Percentiles rank a stretch among this genome's conserved stretches.
phyloP scores from a whole-genome alignment of 2,113 vertebrate genomes.

The Rutilus rutilus region DNA sequence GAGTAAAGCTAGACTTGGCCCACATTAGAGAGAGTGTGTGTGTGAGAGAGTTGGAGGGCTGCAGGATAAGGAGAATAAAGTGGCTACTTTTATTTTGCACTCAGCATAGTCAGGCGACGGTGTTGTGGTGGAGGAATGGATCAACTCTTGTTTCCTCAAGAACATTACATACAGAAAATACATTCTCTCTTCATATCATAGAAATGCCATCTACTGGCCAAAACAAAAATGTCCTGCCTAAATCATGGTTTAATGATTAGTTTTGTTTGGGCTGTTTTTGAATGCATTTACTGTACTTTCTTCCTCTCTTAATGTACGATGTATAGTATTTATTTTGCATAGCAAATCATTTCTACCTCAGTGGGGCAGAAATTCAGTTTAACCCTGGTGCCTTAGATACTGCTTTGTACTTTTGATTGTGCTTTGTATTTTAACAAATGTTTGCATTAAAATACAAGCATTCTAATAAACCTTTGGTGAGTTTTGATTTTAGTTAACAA shows the following conservation, averaged over 20 bases:
- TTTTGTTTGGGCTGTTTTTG: not conserved
- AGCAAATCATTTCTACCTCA: conserved; percentile 31
- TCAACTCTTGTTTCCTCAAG: not conserved
- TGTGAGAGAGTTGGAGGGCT: not conserved
- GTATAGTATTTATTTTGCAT: not conserved
- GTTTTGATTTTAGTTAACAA: not conserved
- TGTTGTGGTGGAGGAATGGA: not conserved
- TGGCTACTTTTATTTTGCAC: conserved; percentile 22
- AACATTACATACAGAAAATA: not conserved
- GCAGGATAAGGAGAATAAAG: conserved; percentile 33
- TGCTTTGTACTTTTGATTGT: not conserved
- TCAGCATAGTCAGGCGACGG: not conserved
- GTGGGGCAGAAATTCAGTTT: not conserved
- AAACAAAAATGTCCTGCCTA: not conserved
- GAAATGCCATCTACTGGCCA: not conserved
- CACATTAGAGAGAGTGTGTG: not conserved
- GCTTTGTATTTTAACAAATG: not conserved
- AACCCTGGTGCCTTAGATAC: not conserved
- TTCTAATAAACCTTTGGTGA: not conserved
- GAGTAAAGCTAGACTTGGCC: conserved; percentile 33
- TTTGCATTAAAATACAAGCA: not conserved
- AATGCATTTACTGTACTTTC: not conserved
- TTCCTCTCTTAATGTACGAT: not conserved
- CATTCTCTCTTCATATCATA: not conserved
- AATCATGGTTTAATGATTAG: too few species aligned